Percentiles rank a stretch among this genome's conserved stretches.
Evolutionary conservation across 2,113 vertebrate species (phyloP).

Genomic region (Podocnemis expansa): DNA sequence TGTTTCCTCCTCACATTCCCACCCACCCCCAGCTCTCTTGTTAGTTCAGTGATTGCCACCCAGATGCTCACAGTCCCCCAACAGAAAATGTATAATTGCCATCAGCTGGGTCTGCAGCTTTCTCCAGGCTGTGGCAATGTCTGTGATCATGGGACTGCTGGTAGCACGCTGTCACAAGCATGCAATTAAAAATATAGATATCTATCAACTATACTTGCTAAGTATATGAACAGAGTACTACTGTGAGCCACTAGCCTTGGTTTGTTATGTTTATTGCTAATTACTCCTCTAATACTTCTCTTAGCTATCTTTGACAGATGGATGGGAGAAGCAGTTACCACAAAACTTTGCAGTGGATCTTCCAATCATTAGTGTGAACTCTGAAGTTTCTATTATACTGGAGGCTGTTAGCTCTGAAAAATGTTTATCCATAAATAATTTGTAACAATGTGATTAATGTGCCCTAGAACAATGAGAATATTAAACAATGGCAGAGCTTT

Average conservation of each 20-base stretch:
- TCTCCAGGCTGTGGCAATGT: not conserved
- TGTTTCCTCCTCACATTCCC: not conserved
- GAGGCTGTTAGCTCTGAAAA: not conserved
- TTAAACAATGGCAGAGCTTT: conserved; percentile 10
- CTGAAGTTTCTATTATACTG: not conserved
- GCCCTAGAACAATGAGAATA: not conserved
- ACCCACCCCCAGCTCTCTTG: not conserved
- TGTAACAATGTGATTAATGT: not conserved
- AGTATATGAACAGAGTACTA: not conserved
- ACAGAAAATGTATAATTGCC: not conserved
- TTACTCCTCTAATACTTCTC: not conserved
- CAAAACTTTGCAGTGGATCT: not conserved
- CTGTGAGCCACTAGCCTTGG: not conserved
- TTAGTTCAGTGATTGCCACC: not conserved
- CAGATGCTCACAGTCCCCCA: not conserved
- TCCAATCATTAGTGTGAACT: not conserved
- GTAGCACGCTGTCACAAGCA: not conserved
- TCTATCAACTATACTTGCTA: not conserved
- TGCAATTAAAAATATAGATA: not conserved
- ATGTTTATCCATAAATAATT: not conserved
- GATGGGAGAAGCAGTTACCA: not conserved
- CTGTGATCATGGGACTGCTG: not conserved
- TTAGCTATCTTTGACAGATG: not conserved
- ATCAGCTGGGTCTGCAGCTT: not conserved
- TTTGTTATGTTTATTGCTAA: not conserved